Conservation (phyloP, 2,797 vertebrate species). For the Triplophysa bombifrons region DNA sequence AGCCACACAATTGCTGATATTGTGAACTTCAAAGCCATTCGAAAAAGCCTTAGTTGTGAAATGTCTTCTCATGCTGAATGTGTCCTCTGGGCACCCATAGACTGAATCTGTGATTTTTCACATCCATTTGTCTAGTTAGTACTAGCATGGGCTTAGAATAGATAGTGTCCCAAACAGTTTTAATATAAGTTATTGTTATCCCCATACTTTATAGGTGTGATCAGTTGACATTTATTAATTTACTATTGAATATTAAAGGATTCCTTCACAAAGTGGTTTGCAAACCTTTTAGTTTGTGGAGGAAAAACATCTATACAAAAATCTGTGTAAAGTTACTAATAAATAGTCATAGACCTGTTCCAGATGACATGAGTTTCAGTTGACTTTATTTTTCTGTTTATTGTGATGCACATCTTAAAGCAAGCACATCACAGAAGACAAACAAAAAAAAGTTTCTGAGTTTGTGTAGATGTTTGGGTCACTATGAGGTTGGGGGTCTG, state of each 20-base stretch:
- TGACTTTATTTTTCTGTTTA: conserved; percentile 1
- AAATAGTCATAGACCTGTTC: neutral
- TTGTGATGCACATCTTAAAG: neutral
- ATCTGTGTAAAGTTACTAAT: neutral
- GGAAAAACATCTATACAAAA: too few relatives aligned
- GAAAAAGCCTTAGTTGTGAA: conserved; percentile 33
- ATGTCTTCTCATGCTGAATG: conserved; percentile 16
- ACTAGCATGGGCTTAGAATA: too few relatives aligned
- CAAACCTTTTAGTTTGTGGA: neutral
- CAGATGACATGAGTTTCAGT: conserved; percentile 23
- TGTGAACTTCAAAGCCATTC: conserved; percentile 30
- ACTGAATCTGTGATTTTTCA: neutral
- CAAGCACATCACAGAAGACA: neutral
- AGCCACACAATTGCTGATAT: conserved; percentile 18
- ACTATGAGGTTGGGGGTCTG: conserved; percentile 5
- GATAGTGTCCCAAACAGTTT: too few relatives aligned
- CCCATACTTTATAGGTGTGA: too few relatives aligned
- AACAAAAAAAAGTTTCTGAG: neutral
- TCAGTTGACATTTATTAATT: too few relatives aligned
- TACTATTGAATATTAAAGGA: neutral
- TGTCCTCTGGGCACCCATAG: conserved; percentile 1
- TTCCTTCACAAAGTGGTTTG: too few relatives aligned
- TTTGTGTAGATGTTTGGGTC: neutral
- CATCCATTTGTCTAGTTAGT: neutral
- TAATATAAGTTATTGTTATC: too few relatives aligned